phyloP scores from a whole-genome alignment of 2,113 vertebrate genomes.

The Lophochroa leadbeateri region DNA sequence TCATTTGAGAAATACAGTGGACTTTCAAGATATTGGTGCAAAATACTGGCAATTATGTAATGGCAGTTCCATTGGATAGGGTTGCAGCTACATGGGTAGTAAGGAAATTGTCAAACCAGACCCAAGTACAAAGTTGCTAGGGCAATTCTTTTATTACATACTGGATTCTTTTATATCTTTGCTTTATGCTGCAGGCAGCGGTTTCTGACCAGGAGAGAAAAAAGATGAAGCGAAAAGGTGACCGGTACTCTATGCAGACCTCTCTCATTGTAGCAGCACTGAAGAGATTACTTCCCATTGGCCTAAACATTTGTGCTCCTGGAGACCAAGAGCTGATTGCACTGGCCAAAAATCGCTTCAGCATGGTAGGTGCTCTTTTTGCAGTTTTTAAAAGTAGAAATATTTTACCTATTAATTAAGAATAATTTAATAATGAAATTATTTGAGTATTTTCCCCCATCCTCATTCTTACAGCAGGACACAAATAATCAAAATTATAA shows the following conservation, averaged over 20 bases:
- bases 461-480: background rate
- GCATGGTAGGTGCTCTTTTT: slow-evolving; percentile 76
- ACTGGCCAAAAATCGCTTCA: slow-evolving; percentile 90
- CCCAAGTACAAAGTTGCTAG: background rate
- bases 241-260: slow-evolving; percentile 92
- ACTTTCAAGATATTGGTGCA: background rate
- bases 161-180: background rate
- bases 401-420: background rate
- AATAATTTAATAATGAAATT: background rate
- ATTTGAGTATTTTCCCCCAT: background rate
- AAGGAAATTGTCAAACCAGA: background rate
- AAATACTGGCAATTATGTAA: background rate
- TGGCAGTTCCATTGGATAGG: background rate
- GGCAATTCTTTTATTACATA: background rate
- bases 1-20: background rate
- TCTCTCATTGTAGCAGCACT: slow-evolving; percentile 93
- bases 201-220: slow-evolving; percentile 95
- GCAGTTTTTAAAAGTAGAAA: background rate
- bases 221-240: slow-evolving; percentile 92
- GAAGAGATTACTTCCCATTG: slow-evolving; percentile 90
- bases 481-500: background rate
- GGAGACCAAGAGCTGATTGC: slow-evolving; percentile 95
- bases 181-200: slow-evolving; percentile 77
- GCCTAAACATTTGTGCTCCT: slow-evolving; percentile 92
- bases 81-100: background rate